Evolutionary conservation across 2,113 vertebrate genomes (phyloP).

Genomic region (Arizona elegans): DNA sequence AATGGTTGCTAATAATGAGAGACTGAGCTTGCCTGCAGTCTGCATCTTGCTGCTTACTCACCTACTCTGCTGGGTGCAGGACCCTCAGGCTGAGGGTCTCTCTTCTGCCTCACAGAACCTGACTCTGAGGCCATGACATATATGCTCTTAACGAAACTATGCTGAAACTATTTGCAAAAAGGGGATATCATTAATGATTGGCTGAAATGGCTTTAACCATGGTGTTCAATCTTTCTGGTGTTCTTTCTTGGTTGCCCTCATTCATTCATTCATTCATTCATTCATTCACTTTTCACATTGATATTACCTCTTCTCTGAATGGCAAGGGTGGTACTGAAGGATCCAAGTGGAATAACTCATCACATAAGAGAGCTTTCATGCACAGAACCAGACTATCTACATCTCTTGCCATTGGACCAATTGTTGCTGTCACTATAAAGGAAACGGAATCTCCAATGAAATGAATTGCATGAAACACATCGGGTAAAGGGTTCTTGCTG

Average conservation of each 20-base stretch:
- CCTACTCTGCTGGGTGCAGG: neutral
- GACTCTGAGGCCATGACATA: no score
- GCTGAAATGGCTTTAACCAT: neutral
- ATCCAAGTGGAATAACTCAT: conserved; percentile 77
- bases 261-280: neutral
- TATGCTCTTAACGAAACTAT: neutral
- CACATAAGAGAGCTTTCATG: conserved; percentile 76
- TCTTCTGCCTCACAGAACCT: no score
- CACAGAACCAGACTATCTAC: conserved; percentile 76
- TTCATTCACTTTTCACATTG: neutral
- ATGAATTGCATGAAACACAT: neutral
- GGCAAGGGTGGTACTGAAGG: conserved; percentile 74
- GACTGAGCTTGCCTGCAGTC: neutral
- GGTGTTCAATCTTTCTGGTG: neutral
- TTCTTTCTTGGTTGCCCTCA: neutral
- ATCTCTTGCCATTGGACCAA: conserved; percentile 74
- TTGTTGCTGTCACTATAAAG: conserved; percentile 6
- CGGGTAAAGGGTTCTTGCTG: neutral
- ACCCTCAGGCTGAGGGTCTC: no score
- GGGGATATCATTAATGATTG: neutral
- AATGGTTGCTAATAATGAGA: neutral
- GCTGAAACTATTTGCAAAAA: neutral
- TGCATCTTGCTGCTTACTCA: neutral
- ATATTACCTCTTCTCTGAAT: conserved; percentile 69
- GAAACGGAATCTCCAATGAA: neutral